Conservation (phyloP, 1,140 invertebrate species). For the Euwallacea fornicatus region DNA sequence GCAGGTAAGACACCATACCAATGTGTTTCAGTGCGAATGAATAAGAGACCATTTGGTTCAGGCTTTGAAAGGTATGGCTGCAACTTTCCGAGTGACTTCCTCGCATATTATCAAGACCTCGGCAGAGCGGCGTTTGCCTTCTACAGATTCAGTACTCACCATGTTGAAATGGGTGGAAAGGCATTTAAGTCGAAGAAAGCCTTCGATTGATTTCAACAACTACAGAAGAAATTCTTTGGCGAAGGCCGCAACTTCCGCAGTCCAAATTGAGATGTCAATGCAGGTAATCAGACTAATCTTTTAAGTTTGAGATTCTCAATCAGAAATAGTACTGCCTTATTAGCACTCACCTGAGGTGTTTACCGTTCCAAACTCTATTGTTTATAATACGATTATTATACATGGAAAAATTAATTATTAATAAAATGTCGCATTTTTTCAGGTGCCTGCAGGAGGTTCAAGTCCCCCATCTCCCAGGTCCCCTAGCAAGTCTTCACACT, state of each 20-base stretch:
- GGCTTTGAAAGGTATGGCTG: slow-evolving; percentile 87
- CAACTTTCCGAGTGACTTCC: slow-evolving; percentile 84
- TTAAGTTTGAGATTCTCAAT: not conserved
- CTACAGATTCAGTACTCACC: slow-evolving; percentile 83
- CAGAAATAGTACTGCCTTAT: not conserved
- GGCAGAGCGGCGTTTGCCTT: slow-evolving; percentile 80
- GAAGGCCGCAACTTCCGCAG: slow-evolving; percentile 32
- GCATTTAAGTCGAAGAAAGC: slow-evolving; percentile 75
- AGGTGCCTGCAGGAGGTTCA: slow-evolving; percentile 15
- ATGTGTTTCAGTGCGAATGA: not conserved
- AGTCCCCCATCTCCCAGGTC: slow-evolving; percentile 13
- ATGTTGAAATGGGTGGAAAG: slow-evolving; percentile 84
- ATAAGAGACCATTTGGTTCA: slow-evolving; percentile 48
- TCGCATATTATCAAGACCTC: slow-evolving; percentile 83
- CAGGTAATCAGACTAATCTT: slow-evolving; percentile 7
- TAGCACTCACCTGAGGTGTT: no score
- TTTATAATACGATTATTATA: no score
- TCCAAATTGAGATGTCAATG: slow-evolving; percentile 44
- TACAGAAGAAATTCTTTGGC: slow-evolving; percentile 40
- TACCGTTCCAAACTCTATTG: no score
- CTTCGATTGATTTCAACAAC: slow-evolving; percentile 46
- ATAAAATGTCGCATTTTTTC: not conserved
- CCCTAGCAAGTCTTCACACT: not conserved
- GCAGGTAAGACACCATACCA: slow-evolving; percentile 61
- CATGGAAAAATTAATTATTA: not conserved